phyloP scores from a whole-genome alignment of 2,113 vertebrate species.

The Hemibagrus wyckioides region DNA sequence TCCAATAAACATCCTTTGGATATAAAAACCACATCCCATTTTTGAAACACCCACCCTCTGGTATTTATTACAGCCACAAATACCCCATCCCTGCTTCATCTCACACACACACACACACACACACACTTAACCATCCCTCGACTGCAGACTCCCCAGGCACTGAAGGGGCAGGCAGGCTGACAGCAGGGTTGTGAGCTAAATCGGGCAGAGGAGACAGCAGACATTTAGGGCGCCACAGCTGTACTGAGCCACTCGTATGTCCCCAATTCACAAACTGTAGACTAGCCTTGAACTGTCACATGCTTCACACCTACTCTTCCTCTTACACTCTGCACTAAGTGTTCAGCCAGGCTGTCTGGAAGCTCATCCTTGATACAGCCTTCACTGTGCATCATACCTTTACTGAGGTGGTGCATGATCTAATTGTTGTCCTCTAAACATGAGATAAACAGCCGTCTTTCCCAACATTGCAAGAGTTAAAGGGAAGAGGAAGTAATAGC shows the following conservation, averaged over 20 bases:
- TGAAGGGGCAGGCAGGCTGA: slow-evolving; percentile 20
- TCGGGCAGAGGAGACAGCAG: slow-evolving; percentile 18
- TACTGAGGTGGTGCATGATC: not conserved
- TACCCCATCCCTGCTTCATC: not conserved
- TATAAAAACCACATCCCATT: not conserved
- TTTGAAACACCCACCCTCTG: not conserved
- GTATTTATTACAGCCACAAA: slow-evolving; percentile 12
- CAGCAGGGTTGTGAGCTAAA: slow-evolving; percentile 33
- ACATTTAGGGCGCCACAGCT: slow-evolving; percentile 23
- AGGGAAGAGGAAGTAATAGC: slow-evolving; percentile 55
- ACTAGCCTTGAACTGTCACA: slow-evolving; percentile 4
- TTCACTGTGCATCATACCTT: not conserved
- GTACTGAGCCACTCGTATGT: not conserved
- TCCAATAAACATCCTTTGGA: not conserved
- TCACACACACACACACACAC: slow-evolving; percentile 24
- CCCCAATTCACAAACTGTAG: slow-evolving; percentile 13
- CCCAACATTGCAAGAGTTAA: slow-evolving; percentile 37
- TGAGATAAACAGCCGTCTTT: not conserved
- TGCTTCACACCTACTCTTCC: not conserved
- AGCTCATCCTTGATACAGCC: not conserved
- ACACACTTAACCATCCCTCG: not conserved
- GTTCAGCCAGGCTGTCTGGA: not conserved
- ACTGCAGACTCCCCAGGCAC: slow-evolving; percentile 22
- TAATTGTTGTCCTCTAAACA: not conserved
- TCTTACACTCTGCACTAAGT: not conserved